A percentile compares a stretch with the other conserved stretches of the same genome.
Evolutionary conservation across 2,888 invertebrate species (phyloP).

Genomic region (Lasioglossum morio): DNA sequence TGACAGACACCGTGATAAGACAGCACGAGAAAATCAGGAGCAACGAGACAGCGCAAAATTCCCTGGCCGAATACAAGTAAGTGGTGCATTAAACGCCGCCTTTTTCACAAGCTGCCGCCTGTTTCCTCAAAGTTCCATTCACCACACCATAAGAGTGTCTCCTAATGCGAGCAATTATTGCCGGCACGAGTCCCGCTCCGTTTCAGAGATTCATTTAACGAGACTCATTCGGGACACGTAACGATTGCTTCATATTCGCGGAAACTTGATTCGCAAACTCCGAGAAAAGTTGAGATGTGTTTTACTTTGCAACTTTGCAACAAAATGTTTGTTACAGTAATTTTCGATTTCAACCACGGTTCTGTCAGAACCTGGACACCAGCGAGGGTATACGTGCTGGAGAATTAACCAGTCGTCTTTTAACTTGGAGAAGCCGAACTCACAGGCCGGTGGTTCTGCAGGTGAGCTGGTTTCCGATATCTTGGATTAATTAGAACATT

Average conservation of each 20-base stretch:
- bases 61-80: conserved; percentile 67
- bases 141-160: conserved; percentile 18
- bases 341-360: conserved; percentile 70
- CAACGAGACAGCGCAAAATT: conserved; percentile 70
- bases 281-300: background rate
- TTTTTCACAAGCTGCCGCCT: conserved; percentile 43
- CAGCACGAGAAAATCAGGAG: conserved; percentile 73
- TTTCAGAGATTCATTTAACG: conserved; percentile 9
- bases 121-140: conserved; percentile 23
- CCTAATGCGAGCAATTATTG: conserved; percentile 35
- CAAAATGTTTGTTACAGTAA: conserved; percentile 51
- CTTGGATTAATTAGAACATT: background rate
- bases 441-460: conserved; percentile 59
- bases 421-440: conserved; percentile 78
- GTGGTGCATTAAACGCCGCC: conserved; percentile 40
- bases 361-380: conserved; percentile 56
- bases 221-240: background rate
- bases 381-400: conserved; percentile 76
- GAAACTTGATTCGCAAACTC: background rate
- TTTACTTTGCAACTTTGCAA: background rate
- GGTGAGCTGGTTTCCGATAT: conserved; percentile 56
- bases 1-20: conserved; percentile 74
- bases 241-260: background rate
- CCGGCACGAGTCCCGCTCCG: conserved; percentile 3
- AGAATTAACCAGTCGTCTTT: conserved; percentile 79